Evolutionary conservation across 2,113 vertebrate species (phyloP), one percentile per base, ranked within the genome.

Genomic region (Clupea harengus): DNA sequence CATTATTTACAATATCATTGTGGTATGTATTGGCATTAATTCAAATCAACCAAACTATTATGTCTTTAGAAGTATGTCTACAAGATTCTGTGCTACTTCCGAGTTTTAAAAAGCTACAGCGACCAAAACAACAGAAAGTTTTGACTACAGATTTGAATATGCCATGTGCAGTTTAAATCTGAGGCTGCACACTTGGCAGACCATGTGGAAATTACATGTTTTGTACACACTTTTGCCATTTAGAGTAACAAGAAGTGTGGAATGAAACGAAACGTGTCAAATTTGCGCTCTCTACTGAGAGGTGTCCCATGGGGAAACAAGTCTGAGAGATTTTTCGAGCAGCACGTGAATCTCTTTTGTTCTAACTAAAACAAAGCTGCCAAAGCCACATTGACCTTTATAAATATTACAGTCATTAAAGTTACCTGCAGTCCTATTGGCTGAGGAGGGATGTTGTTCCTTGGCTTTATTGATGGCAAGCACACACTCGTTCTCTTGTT

Each of bases 401-500:
- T 4, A 54, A 54, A 20, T 20, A 25, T 46, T 7, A 17, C 81
- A 32, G 28, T 39, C 9, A 28, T 25, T 39, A 50, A 11, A 32
- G 18, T 67, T 13, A 88, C 89, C 89, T 89, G 87, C 82, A 1
- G 83, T 75, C 9, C 81, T 86, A 0, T 47, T 57, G 32, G 2
- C 13, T 13, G 75, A 52, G 3, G 60, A 45, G 11, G 60, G 28
- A 28, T 54, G 80, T 25, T 67, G 82, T 2, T 22, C 18, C 60
- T 80, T 81, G 13, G 60, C 25, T 2, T 8, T 85, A 46, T 32
- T 10, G 20, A 91, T 91, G 45, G 82, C 82, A 1, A 88, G 46
- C 57, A 64, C 82, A 72, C 91, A 93, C 85, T 91, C 82, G 0
- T 81, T 75, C 64, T 91, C 89, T 50, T 91, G 88, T 81, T 90